Evolutionary conservation across 1,140 invertebrate genomes (phyloP), one percentile per base, ranked within the genome.

Genomic region (Andricus grossulariae): DNA sequence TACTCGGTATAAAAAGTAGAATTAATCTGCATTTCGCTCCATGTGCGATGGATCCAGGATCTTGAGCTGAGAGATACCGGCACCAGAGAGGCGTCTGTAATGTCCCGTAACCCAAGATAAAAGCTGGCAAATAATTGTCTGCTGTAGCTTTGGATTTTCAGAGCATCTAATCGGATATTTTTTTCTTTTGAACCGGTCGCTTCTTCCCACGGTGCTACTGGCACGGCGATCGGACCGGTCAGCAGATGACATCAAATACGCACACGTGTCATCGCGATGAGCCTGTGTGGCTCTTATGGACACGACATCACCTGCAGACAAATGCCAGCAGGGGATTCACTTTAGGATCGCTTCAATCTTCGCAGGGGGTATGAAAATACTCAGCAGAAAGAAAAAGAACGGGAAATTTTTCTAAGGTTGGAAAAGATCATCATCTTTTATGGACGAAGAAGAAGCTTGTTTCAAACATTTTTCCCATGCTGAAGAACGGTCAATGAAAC

Each of bases 191-290:
- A 81, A 83, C 76, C 78, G 74, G 81, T 80, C 72, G 16, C 70
- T 32, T 84, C 88, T 88, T 89, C 88, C 87, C 88, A 88, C 88
- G 87, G 88, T 89, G 84, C 83, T 84, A 83, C 88, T 80, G 82
- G 78, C 79, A 79, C 81, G 82, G 78, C 78, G 80, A 83, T 82
- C 78, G 82, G 82, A 86, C 87, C 83, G 87, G 88, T 87, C 84
- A 87, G 82, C 86, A 89, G 82, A 88, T 86, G 88, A 88, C 85
- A 87, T 84, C 83, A 83, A 82, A 86, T 83, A 75, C 82, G 81
- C 84, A 85, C 83, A 86, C 86, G 85, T 83, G 82, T 83, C 82
- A 84, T 84, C 76, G 81, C 80, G 79, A 81, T 84, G 79, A 81
- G 83, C 73, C 57, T 81, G 83, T 80, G 82, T 83, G 81, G 78